Percentiles rank a stretch among this genome's conserved stretches.
Evolutionary conservation across 2,113 vertebrate genomes (phyloP).

Genomic region (Semnopithecus entellus): DNA sequence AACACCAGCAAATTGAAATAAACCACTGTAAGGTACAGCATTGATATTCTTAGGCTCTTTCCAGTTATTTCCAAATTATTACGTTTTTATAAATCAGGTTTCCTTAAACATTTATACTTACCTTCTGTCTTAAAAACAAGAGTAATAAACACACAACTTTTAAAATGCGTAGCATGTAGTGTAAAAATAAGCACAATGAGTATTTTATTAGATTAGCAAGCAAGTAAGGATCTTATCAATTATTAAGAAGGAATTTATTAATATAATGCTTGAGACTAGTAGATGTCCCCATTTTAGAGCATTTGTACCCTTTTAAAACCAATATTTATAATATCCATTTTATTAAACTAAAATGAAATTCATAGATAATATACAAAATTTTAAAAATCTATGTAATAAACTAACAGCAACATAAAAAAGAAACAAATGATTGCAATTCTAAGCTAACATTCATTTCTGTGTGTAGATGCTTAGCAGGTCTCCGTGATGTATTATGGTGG

Average conservation of each 20-base stretch:
- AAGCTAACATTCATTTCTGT: not conserved
- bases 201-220: not conserved
- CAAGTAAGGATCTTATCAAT: not conserved
- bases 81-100: not conserved
- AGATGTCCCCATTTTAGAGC: not conserved
- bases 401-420: not conserved
- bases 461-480: not conserved
- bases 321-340: not conserved
- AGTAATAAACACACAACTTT: not conserved
- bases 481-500: not conserved
- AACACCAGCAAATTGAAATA: constrained; percentile 19
- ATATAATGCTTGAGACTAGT: not conserved
- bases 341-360: not conserved
- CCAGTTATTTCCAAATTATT: constrained; percentile 2
- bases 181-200: not conserved
- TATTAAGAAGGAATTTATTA: not conserved
- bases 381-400: not conserved
- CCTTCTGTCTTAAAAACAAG: not conserved
- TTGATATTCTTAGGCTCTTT: not conserved
- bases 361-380: not conserved
- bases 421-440: not conserved
- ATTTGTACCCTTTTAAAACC: not conserved
- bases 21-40: not conserved
- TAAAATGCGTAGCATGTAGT: not conserved
- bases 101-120: not conserved